A percentile compares a stretch with the other conserved stretches of the same genome.
These are phyloP conservation scores for Adineta ricciae DNA, from an alignment of 2,888 invertebrate species.

Conservation along the genomic window DNA sequence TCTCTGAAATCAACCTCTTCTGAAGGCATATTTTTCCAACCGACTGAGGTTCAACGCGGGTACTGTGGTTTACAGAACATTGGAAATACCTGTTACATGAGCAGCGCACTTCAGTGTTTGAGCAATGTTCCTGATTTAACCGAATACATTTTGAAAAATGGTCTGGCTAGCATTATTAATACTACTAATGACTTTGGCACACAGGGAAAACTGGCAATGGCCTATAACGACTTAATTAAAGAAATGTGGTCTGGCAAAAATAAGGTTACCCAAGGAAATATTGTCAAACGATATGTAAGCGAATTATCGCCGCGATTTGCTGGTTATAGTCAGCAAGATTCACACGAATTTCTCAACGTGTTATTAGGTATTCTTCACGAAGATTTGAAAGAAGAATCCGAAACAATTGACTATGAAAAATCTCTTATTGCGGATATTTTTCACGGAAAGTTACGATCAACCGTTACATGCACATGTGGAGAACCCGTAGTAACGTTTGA, in stretches of 20 bases:
- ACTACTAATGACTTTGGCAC: too few relatives aligned
- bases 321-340: constrained; percentile 70
- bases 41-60: not conserved
- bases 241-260: not conserved
- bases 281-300: constrained; percentile 60
- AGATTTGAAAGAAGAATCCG: constrained; percentile 54
- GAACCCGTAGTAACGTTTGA: not conserved
- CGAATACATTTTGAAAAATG: too few relatives aligned
- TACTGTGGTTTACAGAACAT: not conserved
- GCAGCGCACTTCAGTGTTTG: not conserved
- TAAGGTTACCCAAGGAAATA: too few relatives aligned
- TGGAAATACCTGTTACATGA: not conserved
- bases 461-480: not conserved
- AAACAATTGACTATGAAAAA: not conserved
- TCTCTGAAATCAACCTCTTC: too few relatives aligned
- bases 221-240: not conserved
- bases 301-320: constrained; percentile 61
- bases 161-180: too few relatives aligned
- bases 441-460: not conserved
- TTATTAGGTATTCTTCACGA: constrained; percentile 77
- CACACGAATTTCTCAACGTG: constrained; percentile 77
- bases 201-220: not conserved
- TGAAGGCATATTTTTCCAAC: too few relatives aligned
- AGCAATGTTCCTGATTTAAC: not conserved
- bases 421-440: not conserved